These are phyloP conservation scores for Pectinophora gossypiella DNA, from an alignment of 1,140 invertebrate genomes.

Conservation along the genomic window DNA sequence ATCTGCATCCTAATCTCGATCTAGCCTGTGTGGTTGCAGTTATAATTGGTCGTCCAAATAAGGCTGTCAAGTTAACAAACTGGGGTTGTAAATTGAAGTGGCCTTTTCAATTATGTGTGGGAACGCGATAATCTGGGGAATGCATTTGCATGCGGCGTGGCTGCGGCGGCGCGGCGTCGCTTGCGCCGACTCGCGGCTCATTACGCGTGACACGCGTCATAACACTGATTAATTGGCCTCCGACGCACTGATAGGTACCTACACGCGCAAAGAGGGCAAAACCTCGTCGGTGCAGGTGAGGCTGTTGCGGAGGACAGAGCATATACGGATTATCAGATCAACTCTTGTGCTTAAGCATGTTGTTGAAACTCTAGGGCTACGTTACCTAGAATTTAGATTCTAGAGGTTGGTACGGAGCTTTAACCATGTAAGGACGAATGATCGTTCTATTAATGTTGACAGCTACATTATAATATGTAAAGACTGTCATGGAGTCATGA, in stretches of 20 bases:
- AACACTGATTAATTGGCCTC: conserved; percentile 47
- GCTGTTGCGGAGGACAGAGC: background rate
- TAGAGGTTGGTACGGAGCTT: too few species aligned
- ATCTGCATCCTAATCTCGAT: too few species aligned
- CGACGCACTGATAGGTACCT: conserved; percentile 38
- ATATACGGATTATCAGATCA: background rate
- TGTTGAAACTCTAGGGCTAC: background rate
- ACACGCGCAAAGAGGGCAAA: conserved; percentile 31
- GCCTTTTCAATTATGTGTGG: background rate
- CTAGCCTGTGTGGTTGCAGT: too few species aligned
- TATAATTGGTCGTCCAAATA: too few species aligned
- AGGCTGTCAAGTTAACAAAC: too few species aligned
- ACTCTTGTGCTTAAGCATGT: background rate
- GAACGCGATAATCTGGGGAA: background rate
- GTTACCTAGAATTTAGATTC: too few species aligned
- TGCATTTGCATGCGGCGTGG: background rate
- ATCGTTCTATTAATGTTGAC: too few species aligned
- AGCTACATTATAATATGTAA: too few species aligned
- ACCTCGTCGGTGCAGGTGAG: background rate
- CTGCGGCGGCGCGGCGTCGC: background rate
- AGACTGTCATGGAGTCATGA: too few species aligned
- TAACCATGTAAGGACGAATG: too few species aligned
- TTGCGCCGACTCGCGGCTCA: conserved; percentile 21
- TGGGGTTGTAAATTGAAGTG: background rate
- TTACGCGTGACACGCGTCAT: conserved; percentile 60